Evolutionary conservation across 2,797 vertebrate species (phyloP), one percentile per base, ranked within the genome.

Genomic region (Apodemus agrarius): DNA sequence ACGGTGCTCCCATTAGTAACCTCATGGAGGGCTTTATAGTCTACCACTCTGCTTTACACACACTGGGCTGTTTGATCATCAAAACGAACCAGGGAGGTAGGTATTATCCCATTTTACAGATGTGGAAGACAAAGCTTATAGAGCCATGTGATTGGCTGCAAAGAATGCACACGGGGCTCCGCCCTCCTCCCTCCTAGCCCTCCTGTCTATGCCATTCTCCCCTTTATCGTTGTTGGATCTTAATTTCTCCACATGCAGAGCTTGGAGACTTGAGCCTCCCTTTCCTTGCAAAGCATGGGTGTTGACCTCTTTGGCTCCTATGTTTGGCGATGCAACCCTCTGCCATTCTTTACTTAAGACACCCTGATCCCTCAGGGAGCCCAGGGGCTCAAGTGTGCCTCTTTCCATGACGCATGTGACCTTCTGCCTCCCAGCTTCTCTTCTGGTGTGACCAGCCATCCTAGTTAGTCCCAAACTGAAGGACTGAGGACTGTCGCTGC

Each of bases 41-140:
- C 81, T 90, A 54, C 87, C 94, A 96, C 91, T 90, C 94, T 79
- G 93, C 93, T 96, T 96, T 92, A 89, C 49, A 94, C 34, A 86
- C 24, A 29, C 65, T 34, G 87, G 65, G 72, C 21, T 26, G 94
- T 98, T 96, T 97, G 97, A 97, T 97, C 93, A 97, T 97, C 97
- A 97, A 96, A 96, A 97, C 92, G 40, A 94, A 88, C 61, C 85
- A 63, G 85, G 75, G 97, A 97, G 97, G 96, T 94, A 97, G 95
- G 91, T 94, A 74, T 88, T 88, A 72, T 87, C 96, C 97, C 96
- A 96, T 96, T 97, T 96, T 92, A 97, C 89, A 97, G 97, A 91
- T 89, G 91, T 92, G 93, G 78, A 94, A 85, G 34, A 61, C n/a
- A 46, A 85, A 69, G 85, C 63, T 86, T 67, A 49, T 16, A 61